phyloP scores from a whole-genome alignment of 2,888 invertebrate species.

The Drosophila eohydei region DNA sequence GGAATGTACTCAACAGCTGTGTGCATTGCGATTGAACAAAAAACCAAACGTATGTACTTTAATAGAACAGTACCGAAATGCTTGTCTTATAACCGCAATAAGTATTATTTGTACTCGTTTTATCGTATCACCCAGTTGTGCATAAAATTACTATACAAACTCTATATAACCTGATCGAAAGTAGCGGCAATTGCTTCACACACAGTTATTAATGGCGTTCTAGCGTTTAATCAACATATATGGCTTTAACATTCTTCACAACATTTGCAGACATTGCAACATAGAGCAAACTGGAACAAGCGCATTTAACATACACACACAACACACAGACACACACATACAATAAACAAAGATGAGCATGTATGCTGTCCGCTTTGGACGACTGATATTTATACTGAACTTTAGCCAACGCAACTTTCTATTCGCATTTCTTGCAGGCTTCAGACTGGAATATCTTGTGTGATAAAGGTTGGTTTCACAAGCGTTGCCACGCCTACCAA shows the following conservation, averaged over 20 bases:
- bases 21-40: conserved; percentile 41
- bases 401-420: conserved; percentile 74
- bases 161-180: conserved; percentile 51
- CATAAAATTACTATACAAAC: conserved; percentile 5
- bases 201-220: conserved; percentile 44
- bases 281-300: conserved; percentile 43
- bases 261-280: conserved; percentile 52
- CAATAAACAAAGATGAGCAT: conserved; percentile 56
- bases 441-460: conserved; percentile 84
- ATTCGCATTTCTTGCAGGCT: conserved; percentile 82
- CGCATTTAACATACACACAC: conserved; percentile 13
- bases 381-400: conserved; percentile 54
- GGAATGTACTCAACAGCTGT: conserved; percentile 43
- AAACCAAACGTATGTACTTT: conserved; percentile 20
- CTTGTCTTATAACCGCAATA: conserved; percentile 59
- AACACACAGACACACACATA: conserved; percentile 19
- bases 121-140: conserved; percentile 45
- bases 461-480: conserved; percentile 83
- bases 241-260: conserved; percentile 67
- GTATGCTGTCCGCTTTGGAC: conserved; percentile 50
- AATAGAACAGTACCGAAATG: conserved; percentile 49
- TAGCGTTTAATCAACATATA: conserved; percentile 47
- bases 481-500: conserved; percentile 53
- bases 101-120: conserved; percentile 59
- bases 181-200: conserved; percentile 60